phyloP scores from a whole-genome alignment of 2,797 vertebrate genomes.

The Threskiornis aethiopicus region DNA sequence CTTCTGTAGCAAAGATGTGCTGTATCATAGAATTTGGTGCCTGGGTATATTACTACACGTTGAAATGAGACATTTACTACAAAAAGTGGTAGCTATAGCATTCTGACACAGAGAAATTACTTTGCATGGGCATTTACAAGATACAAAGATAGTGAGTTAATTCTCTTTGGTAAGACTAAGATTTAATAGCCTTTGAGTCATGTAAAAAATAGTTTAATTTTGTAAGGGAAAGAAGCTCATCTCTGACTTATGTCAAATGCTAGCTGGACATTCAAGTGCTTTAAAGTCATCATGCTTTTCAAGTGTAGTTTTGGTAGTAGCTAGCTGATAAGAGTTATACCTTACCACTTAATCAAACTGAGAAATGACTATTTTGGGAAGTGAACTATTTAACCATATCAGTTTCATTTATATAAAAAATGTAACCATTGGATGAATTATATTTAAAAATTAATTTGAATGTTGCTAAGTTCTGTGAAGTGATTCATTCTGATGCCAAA shows the following conservation, averaged over 20 bases:
- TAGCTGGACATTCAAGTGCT: neutral
- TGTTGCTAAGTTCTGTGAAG: neutral
- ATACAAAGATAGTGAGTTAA: neutral
- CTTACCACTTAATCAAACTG: neutral
- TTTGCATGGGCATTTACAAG: neutral
- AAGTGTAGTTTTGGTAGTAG: neutral
- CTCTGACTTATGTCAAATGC: neutral
- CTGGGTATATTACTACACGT: fast-evolving
- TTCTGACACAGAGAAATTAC: neutral
- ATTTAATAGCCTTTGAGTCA: neutral
- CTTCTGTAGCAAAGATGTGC: neutral
- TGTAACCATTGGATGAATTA: neutral
- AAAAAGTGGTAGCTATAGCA: neutral
- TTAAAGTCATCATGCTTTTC: neutral
- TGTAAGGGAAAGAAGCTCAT: neutral
- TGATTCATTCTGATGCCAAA: neutral
- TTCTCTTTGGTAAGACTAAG: neutral
- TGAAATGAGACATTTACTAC: neutral
- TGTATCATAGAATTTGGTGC: neutral
- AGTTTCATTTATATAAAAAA: neutral
- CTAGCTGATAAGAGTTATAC: neutral
- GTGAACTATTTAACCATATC: neutral
- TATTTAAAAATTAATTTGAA: neutral
- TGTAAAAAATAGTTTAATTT: neutral
- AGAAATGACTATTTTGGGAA: neutral